A percentile compares a stretch with the other conserved stretches of the same genome.
Conservation (phyloP, 2,113 vertebrate species). For the Perccottus glenii region DNA sequence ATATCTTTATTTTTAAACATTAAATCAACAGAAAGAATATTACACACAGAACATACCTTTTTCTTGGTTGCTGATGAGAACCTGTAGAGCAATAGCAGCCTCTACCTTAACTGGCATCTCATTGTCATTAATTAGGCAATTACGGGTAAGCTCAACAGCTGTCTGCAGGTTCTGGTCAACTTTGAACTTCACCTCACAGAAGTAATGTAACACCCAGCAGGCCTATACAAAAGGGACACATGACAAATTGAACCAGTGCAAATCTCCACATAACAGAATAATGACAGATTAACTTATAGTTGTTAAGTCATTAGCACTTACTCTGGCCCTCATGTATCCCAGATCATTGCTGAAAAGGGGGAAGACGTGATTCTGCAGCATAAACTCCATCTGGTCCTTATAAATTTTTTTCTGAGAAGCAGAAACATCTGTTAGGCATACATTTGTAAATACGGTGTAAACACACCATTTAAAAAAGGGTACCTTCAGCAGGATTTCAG, state of each 20-base stretch:
- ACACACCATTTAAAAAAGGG: neutral
- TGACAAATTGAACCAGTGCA: neutral
- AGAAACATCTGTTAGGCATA: neutral
- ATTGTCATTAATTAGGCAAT: slow-evolving; percentile 96
- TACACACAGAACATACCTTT: slow-evolving; percentile 82
- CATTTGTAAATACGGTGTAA: neutral
- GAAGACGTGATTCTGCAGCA: slow-evolving; percentile 98
- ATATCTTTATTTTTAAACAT: neutral
- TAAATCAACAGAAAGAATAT: neutral
- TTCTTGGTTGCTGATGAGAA: slow-evolving; percentile 98
- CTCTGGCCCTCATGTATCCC: slow-evolving; percentile 98
- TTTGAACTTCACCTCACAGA: slow-evolving; percentile 99
- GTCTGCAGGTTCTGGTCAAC: slow-evolving; percentile 97
- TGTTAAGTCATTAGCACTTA: slow-evolving; percentile 67
- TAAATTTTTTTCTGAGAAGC: slow-evolving; percentile 93
- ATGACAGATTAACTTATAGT: neutral
- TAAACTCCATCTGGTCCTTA: slow-evolving; percentile 99
- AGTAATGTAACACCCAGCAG: slow-evolving; percentile 99
- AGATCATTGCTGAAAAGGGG: slow-evolving; percentile 95
- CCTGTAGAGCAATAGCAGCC: slow-evolving; percentile 96
- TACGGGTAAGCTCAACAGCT: slow-evolving; percentile 91
- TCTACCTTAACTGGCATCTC: slow-evolving; percentile 99
- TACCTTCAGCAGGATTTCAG: slow-evolving; percentile 98
- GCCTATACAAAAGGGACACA: slow-evolving; percentile 76
- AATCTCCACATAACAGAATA: neutral